Percentiles rank a stretch among this genome's conserved stretches.
Conservation (phyloP, 2,113 vertebrate species). For the Hydropotes inermis region DNA sequence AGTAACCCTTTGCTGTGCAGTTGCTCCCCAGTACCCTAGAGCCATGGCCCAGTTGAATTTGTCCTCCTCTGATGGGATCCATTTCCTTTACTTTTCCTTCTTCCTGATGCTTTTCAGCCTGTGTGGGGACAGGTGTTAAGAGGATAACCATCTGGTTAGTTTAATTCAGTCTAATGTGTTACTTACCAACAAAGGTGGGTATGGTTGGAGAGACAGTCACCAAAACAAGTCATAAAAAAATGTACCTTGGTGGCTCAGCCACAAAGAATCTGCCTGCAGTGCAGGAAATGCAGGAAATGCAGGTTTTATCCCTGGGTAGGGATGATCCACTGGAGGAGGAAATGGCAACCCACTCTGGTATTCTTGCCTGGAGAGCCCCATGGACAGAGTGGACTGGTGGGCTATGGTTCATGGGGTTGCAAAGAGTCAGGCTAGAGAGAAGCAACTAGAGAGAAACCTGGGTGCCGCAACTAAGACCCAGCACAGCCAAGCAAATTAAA, state of each 20-base stretch:
- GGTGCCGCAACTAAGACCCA: accelerated
- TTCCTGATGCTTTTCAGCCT: not conserved
- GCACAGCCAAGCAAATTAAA: not conserved
- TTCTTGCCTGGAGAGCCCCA: not conserved
- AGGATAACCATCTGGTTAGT: not conserved
- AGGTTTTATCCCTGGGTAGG: not conserved
- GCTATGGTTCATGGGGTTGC: not conserved
- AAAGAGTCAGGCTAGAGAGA: not conserved
- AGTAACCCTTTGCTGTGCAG: not conserved
- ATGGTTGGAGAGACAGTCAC: not conserved
- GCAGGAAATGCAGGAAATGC: not conserved
- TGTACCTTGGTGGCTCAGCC: not conserved
- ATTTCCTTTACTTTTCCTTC: not conserved
- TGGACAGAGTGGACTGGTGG: not conserved
- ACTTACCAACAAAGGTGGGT: not conserved
- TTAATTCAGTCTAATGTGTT: not conserved
- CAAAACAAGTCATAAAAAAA: not conserved
- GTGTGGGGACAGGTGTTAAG: not conserved
- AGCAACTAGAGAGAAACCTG: not conserved
- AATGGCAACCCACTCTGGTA: not conserved
- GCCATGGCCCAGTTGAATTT: not conserved
- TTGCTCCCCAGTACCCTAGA: not conserved
- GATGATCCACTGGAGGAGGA: not conserved
- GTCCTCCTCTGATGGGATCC: not conserved
- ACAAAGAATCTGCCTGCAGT: not conserved